Percentiles rank a stretch among this genome's conserved stretches.
phyloP scores from a whole-genome alignment of 2,888 invertebrate genomes.

The Temnothorax ravouxi region DNA sequence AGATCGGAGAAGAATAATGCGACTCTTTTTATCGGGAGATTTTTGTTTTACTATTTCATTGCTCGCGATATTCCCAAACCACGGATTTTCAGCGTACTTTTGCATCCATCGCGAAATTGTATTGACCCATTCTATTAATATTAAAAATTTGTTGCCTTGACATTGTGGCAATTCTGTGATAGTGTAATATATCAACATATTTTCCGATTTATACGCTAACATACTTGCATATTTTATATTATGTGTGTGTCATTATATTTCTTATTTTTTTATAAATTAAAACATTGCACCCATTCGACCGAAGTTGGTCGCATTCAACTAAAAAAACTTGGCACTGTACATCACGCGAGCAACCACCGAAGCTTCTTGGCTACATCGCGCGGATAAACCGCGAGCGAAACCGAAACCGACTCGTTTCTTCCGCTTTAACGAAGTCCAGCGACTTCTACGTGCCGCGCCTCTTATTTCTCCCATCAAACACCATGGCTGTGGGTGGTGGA shows the following conservation, averaged over 20 bases:
- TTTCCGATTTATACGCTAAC: not conserved
- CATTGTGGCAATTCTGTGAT: slow-evolving; percentile 1
- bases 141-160: slow-evolving; percentile 4
- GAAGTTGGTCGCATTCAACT: not conserved
- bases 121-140: not conserved
- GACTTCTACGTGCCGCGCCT: slow-evolving; percentile 13
- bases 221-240: not conserved
- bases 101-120: slow-evolving; percentile 9
- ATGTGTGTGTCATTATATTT: not conserved
- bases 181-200: not conserved
- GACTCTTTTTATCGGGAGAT: not conserved
- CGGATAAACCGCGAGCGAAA: not conserved
- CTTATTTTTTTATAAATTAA: not conserved
- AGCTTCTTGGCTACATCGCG: not conserved
- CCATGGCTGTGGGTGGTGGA: not conserved
- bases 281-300: not conserved
- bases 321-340: not conserved
- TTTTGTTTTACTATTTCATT: slow-evolving; percentile 36
- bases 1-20: not conserved
- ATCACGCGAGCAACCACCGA: not conserved
- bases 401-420: not conserved
- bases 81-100: not conserved
- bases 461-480: slow-evolving; percentile 15
- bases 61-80: not conserved
- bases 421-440: slow-evolving; percentile 7